Evolutionary conservation across 2,113 vertebrate genomes (phyloP).

Genomic region (Corvus cornix): DNA sequence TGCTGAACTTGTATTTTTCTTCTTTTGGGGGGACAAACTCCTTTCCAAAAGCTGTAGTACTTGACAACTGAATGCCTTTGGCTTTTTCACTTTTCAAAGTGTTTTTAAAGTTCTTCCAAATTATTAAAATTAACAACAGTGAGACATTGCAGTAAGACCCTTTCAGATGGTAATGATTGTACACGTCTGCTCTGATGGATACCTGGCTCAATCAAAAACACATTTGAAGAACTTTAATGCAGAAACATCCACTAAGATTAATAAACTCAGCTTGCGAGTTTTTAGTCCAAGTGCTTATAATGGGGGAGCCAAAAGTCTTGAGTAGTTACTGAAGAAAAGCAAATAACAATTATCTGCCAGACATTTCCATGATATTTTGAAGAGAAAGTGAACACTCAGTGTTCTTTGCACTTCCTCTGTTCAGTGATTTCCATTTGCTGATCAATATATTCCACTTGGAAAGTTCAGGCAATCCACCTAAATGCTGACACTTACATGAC

Average conservation of each 20-base stretch:
- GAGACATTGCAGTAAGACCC: neutral
- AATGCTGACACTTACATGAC: neutral
- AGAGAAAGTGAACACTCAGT: neutral
- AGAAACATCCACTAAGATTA: neutral
- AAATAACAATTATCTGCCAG: constrained; percentile 11
- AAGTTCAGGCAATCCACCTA: neutral
- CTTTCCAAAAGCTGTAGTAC: neutral
- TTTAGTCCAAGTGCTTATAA: neutral
- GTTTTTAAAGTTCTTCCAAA: neutral
- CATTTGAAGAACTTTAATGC: neutral
- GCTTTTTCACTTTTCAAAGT: neutral
- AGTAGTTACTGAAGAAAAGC: neutral
- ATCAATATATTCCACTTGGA: neutral
- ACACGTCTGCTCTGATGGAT: neutral
- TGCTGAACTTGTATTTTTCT: neutral
- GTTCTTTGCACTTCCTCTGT: neutral
- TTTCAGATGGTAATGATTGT: neutral
- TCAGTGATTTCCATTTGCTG: neutral
- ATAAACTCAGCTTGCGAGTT: neutral
- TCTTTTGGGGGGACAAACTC: neutral
- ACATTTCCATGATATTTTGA: neutral
- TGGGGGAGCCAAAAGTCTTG: neutral
- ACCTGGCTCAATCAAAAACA: neutral
- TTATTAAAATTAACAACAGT: neutral
- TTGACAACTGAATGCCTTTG: neutral